Base-by-base conservation (phyloP, 1,140 invertebrate species). In the Drosophila miranda region DNA sequence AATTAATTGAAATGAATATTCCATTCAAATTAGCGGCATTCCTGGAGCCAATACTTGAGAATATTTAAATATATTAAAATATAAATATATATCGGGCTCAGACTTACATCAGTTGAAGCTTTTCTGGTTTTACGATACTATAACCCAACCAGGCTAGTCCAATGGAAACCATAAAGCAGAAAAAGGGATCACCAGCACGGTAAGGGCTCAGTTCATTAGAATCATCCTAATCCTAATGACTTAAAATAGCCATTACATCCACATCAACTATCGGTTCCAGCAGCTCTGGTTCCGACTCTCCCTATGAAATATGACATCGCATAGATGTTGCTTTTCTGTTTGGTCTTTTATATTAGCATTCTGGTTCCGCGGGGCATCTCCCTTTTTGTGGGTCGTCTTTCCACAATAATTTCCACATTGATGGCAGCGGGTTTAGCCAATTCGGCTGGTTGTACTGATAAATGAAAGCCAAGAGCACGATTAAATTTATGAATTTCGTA, bases 91-190 rank as follows among this genome's bases (percentile, higher is more conserved):
- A 16, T 1, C 19, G 19, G 19, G 62, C 73, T 64, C 58, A 26
- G 42, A 62, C 74, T 34, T 67, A 67, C 74, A 76, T 73, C 73
- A 67, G 73, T 77, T 78, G 74, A 63, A 54, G 46, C 48, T 71
- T 57, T 56, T 52, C 8, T 23, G 51, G 43, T 7, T 21, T 7
- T 19, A 14, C 42, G 19, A 34, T 34, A 54, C 14, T 11, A 5
- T 4, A 11, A 8, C 16, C 2, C 38, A 3, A 54, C 21, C 38
- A 26, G 34, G 21, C 19, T n/a, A 43, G 6, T n/a, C 41, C 53
- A 26, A 53, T 41, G 30, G 16, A 53, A 48, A 51, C 48, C 21
- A 43, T 64, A 42, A 6, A 48, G 55, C 52, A 52, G 46, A 74
- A 61, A 59, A 59, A 56, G 51, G 21, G 70, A 8, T 21, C 26